Percentiles rank a stretch among this genome's conserved stretches.
Evolutionary conservation across 2,797 vertebrate species (phyloP).

Genomic region (Falco novaeseelandiae): DNA sequence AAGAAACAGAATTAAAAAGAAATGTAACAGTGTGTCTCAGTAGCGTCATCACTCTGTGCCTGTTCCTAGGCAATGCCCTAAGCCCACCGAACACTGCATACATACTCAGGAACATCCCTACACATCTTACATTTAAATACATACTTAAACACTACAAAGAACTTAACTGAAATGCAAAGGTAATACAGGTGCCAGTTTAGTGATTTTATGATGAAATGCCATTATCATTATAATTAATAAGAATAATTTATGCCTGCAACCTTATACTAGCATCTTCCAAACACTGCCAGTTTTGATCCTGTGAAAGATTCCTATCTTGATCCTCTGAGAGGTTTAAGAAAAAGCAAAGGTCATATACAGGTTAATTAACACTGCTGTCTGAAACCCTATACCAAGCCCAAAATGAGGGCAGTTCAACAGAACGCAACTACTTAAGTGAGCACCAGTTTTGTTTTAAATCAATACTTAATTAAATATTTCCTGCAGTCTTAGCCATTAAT

Average conservation of each 20-base stretch:
- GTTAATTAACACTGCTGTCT: background rate
- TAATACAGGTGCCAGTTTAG: background rate
- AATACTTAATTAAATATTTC: slow-evolving; percentile 76
- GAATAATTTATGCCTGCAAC: background rate
- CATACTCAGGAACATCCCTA: background rate
- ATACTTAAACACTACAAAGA: background rate
- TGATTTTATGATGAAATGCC: background rate
- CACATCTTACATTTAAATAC: background rate
- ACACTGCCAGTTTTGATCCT: background rate
- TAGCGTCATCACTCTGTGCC: background rate
- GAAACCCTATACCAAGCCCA: slow-evolving; percentile 11
- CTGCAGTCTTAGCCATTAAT: slow-evolving; percentile 56
- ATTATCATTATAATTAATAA: background rate
- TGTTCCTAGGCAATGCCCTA: background rate
- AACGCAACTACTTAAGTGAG: slow-evolving; percentile 32
- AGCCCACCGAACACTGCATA: background rate
- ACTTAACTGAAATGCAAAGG: background rate
- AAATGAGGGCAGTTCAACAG: slow-evolving; percentile 37
- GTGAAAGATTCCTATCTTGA: background rate
- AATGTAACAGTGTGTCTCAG: background rate
- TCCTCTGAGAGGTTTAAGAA: background rate
- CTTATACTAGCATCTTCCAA: background rate
- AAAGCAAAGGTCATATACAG: background rate
- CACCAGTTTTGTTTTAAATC: slow-evolving; percentile 66
- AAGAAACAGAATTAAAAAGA: background rate